A percentile compares a stretch with the other conserved stretches of the same genome.
Evolutionary conservation across 2,797 vertebrate genomes (phyloP).

Genomic region (Poecilia wingei): DNA sequence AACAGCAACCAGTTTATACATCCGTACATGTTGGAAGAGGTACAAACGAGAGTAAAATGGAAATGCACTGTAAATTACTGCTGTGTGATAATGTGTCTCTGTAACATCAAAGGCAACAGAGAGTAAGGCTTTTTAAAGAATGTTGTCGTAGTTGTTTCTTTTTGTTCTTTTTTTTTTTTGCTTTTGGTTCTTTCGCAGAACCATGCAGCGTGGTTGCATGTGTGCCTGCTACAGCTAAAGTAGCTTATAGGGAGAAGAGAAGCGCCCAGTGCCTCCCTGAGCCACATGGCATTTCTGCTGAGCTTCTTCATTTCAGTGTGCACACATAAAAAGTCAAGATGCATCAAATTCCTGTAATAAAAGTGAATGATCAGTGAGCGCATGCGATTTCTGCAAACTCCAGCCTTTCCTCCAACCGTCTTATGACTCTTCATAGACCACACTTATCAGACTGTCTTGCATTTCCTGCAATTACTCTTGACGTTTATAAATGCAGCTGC

Average conservation of each 20-base stretch:
- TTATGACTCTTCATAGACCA: slow-evolving; percentile 10
- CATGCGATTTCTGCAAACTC: slow-evolving; percentile 1
- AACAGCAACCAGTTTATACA: not conserved
- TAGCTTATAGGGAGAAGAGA: not conserved
- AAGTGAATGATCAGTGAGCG: not conserved
- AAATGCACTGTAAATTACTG: not conserved
- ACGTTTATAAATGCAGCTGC: not conserved
- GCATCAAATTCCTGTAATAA: not conserved
- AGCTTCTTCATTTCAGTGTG: not conserved
- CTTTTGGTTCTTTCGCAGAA: not conserved
- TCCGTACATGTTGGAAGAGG: not conserved
- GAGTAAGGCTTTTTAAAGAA: not conserved
- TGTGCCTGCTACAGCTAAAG: not conserved
- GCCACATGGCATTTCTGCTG: slow-evolving; percentile 1
- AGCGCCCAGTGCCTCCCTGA: not conserved
- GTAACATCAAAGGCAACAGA: not conserved
- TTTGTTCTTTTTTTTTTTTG: not conserved
- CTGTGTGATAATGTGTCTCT: not conserved
- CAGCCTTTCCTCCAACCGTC: slow-evolving; percentile 32
- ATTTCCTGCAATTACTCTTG: slow-evolving; percentile 49
- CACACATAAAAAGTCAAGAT: not conserved
- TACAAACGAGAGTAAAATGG: not conserved
- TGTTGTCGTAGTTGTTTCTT: not conserved
- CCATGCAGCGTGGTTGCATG: not conserved
- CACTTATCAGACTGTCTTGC: slow-evolving; percentile 29